Evolutionary conservation across 2,113 vertebrate species (phyloP).

Genomic region (Anarhynchus alexandrinus): DNA sequence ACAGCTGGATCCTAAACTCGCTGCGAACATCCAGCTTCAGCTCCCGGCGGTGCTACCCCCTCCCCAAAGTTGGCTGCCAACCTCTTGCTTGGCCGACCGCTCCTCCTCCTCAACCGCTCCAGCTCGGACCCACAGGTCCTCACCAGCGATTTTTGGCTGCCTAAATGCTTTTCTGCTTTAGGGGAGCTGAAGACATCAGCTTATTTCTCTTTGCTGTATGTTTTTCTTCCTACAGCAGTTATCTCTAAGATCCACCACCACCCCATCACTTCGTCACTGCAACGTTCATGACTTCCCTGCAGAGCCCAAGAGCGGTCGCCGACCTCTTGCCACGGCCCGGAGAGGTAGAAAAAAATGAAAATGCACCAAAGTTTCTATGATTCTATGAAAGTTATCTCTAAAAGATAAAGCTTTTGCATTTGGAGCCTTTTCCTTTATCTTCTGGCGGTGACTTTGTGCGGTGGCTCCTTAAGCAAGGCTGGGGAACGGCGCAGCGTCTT

Average conservation of each 20-base stretch:
- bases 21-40: constrained; percentile 14
- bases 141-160: neutral
- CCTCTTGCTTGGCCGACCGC: too few species aligned
- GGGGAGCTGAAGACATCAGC: neutral
- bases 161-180: neutral
- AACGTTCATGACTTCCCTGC: neutral
- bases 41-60: neutral
- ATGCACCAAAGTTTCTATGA: neutral
- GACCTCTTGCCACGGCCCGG: neutral
- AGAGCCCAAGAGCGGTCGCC: neutral
- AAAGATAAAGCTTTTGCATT: neutral
- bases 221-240: neutral
- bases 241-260: neutral
- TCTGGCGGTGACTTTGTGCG: neutral
- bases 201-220: neutral
- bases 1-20: constrained; percentile 36
- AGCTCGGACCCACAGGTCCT: neutral
- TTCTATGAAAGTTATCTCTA: neutral
- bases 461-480: neutral
- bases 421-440: neutral
- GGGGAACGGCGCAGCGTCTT: neutral
- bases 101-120: neutral
- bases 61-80: neutral
- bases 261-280: neutral
- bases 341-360: neutral